Evolutionary conservation across 1,140 invertebrate species (phyloP), one percentile per base, ranked within the genome.

Genomic region (Mactra quadrangularis): DNA sequence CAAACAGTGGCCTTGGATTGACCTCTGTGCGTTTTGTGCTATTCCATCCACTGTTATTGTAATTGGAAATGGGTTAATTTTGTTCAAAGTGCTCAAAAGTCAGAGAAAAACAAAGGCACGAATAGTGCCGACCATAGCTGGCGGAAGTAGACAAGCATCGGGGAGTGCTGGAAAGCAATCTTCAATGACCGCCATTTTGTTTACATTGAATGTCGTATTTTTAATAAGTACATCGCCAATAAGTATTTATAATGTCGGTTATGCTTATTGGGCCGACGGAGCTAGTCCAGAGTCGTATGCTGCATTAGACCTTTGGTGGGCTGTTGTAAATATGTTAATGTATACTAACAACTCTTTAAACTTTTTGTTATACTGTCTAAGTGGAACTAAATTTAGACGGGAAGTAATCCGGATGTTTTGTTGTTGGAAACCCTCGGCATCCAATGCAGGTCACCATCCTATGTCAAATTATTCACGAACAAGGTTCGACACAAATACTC

Each of bases 261-360:
- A 82, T 45, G 27, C 45, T 2, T 13, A 72, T 4, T 82, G 79
- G 79, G 19, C 45, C 15, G 35, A 33, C 6, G 22, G 31, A 35
- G 38, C 38, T 7, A 29, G 11, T 22, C 6, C 60, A 7, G 57
- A 74, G 15, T 60, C 57, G 0, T 38, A 35, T 31, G 79, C 79
- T 11, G 41, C 33, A 2, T 17, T 64, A 3, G 25, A 33, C 3
- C 31, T 82, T 13, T 82, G 68, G 68, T 82, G 79, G 79, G 68
- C 79, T 7, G n/a, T 82, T 17, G 79, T 82, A 0, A 82, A 82
- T 74, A 29, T 53, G 15, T 82, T 82, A 29, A 82, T 82, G 79
- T 82, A 82, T 64, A 17, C 50, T 4, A 82, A 82, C 29, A 72
- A 74, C 38, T 62, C 68, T 13, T 3, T 72, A 7, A 82, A 82